Conservation (phyloP, 2,888 invertebrate genomes). For the Cheilosia vernalis region DNA sequence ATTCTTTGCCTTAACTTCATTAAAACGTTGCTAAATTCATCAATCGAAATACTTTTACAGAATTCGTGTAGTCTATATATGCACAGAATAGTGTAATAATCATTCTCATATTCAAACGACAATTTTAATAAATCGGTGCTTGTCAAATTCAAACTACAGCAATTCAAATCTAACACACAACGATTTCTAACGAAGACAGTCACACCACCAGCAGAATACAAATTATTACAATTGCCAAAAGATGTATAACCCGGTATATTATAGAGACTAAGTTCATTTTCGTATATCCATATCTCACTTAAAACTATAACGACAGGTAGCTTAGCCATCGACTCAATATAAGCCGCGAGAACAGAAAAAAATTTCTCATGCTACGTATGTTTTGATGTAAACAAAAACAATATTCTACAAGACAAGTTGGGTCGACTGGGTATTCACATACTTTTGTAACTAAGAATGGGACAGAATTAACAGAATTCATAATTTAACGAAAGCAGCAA, state of each 20-base stretch:
- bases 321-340: conserved; percentile 20
- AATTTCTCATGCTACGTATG: conserved; percentile 1
- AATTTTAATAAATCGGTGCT: conserved; percentile 28
- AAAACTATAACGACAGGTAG: conserved; percentile 25
- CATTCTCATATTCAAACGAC: conserved; percentile 18
- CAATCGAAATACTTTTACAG: conserved; percentile 3
- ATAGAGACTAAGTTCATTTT: conserved; percentile 13
- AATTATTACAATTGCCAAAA: conserved; percentile 11
- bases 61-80: conserved; percentile 25
- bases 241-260: conserved; percentile 8
- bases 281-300: conserved; percentile 25
- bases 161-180: not conserved
- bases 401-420: not conserved
- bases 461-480: conserved; percentile 26
- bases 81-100: conserved; percentile 12
- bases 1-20: not conserved
- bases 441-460: not conserved
- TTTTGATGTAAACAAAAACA: not conserved
- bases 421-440: conserved; percentile 7
- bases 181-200: conserved; percentile 2
- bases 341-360: conserved; percentile 1
- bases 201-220: conserved; percentile 15
- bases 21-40: conserved; percentile 17
- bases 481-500: conserved; percentile 36
- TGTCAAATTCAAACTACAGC: conserved; percentile 12